These are phyloP conservation scores for Cacoxenus indagator DNA, from an alignment of 2,888 invertebrate species.

Conservation along the genomic window DNA sequence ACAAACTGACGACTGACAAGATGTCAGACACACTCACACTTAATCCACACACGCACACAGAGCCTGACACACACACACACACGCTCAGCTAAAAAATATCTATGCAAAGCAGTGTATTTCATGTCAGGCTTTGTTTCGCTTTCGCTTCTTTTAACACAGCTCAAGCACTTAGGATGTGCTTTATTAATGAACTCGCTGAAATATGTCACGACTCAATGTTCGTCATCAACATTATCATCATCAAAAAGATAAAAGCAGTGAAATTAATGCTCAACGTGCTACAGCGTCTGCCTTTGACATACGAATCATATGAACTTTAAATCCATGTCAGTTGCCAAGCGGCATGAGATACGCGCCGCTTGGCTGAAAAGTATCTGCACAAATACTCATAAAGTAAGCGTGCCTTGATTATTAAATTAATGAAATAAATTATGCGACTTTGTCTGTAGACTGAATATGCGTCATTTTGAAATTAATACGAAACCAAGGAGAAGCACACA, in stretches of 20 bases:
- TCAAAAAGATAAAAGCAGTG: not conserved
- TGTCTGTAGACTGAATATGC: slow-evolving; percentile 46
- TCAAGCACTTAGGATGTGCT: not conserved
- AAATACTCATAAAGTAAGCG: slow-evolving; percentile 34
- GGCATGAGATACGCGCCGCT: slow-evolving; percentile 25
- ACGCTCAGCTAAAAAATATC: not conserved
- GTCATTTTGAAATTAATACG: slow-evolving; percentile 62
- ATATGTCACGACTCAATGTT: slow-evolving; percentile 42
- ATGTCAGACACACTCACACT: slow-evolving; percentile 26
- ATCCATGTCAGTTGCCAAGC: not conserved
- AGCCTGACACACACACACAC: slow-evolving; percentile 19
- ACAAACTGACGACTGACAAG: slow-evolving; percentile 13
- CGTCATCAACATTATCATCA: slow-evolving; percentile 19
- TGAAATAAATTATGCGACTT: slow-evolving; percentile 59
- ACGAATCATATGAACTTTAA: not conserved
- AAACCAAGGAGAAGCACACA: slow-evolving; percentile 24
- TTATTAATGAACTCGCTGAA: slow-evolving; percentile 41
- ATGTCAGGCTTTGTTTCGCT: not conserved
- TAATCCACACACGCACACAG: slow-evolving; percentile 28
- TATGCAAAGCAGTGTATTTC: not conserved
- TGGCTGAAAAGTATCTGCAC: not conserved
- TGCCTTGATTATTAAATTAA: slow-evolving; percentile 60
- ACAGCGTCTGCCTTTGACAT: not conserved
- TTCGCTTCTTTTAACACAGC: not conserved
- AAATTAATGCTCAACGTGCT: not conserved